Evolutionary conservation across 1,140 invertebrate genomes (phyloP).

Genomic region (Gonatopus flavifemur): DNA sequence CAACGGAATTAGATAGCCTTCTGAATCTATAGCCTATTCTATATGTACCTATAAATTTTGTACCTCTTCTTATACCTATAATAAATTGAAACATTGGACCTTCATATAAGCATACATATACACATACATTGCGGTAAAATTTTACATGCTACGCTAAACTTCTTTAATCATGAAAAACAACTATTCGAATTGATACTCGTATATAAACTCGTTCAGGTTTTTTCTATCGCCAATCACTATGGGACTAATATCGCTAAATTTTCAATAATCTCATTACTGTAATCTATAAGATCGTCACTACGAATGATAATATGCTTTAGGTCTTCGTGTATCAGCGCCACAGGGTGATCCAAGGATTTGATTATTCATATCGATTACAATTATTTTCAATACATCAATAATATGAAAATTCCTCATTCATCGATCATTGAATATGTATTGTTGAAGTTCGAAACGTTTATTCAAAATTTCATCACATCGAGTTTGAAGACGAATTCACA

Average conservation of each 20-base stretch:
- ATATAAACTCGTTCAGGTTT: constrained; percentile 33
- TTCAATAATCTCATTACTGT: constrained; percentile 29
- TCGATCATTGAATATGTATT: no score
- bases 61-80: constrained; percentile 41
- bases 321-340: no score
- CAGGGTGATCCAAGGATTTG: no score
- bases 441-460: no score
- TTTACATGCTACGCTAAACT: constrained; percentile 35
- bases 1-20: constrained; percentile 37
- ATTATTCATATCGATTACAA: no score
- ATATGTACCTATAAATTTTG: constrained; percentile 39
- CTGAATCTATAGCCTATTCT: constrained; percentile 37
- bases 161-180: constrained; percentile 27
- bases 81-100: constrained; percentile 23
- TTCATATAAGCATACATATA: constrained; percentile 20
- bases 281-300: constrained; percentile 20
- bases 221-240: constrained; percentile 40
- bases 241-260: constrained; percentile 39
- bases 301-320: constrained; percentile 21
- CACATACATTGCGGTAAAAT: constrained; percentile 27
- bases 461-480: no score
- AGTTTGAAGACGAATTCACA: no score
- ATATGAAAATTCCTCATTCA: no score
- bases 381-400: no score
- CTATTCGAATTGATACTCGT: constrained; percentile 25